A percentile compares a stretch with the other conserved stretches of the same genome.
phyloP scores from a whole-genome alignment of 2,888 invertebrate species.

The Drosophila mulleri region DNA sequence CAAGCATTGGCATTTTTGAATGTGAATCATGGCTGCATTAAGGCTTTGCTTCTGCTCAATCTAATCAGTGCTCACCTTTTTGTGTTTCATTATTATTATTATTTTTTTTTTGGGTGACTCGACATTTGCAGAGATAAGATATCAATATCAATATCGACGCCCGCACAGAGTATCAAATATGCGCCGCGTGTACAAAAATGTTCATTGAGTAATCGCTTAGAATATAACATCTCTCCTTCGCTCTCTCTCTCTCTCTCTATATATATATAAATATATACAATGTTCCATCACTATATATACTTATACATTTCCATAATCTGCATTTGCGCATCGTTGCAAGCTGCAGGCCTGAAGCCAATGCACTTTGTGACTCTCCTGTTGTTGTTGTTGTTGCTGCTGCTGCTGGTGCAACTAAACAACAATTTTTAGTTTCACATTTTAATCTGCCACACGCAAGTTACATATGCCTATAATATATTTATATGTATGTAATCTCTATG shows the following conservation, averaged over 20 bases:
- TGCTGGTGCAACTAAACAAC: slow-evolving; percentile 42
- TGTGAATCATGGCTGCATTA: slow-evolving; percentile 64
- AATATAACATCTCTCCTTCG: slow-evolving; percentile 6
- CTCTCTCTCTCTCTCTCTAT: too few species aligned
- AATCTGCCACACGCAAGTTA: slow-evolving; percentile 27
- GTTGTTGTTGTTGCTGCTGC: slow-evolving; percentile 2
- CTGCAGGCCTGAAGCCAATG: slow-evolving; percentile 52
- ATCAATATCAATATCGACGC: slow-evolving; percentile 19
- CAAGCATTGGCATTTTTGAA: slow-evolving; percentile 19
- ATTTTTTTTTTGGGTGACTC: slow-evolving; percentile 47
- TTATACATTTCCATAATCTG: slow-evolving; percentile 41
- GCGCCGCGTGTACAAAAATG: slow-evolving; percentile 13
- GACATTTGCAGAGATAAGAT: slow-evolving; percentile 63
- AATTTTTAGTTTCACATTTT: slow-evolving; percentile 17
- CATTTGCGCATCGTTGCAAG: slow-evolving; percentile 52
- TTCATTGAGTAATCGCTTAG: slow-evolving; percentile 40
- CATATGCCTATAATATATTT: neutral
- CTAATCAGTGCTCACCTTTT: slow-evolving; percentile 49
- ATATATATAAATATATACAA: neutral
- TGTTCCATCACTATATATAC: slow-evolving; percentile 12
- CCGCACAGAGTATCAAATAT: slow-evolving; percentile 13
- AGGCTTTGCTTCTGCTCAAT: slow-evolving; percentile 37
- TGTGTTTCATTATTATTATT: neutral
- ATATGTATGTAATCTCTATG: neutral
- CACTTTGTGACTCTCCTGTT: slow-evolving; percentile 50